phyloP scores from a whole-genome alignment of 2,113 vertebrate species.

The Erpornis zantholeuca region DNA sequence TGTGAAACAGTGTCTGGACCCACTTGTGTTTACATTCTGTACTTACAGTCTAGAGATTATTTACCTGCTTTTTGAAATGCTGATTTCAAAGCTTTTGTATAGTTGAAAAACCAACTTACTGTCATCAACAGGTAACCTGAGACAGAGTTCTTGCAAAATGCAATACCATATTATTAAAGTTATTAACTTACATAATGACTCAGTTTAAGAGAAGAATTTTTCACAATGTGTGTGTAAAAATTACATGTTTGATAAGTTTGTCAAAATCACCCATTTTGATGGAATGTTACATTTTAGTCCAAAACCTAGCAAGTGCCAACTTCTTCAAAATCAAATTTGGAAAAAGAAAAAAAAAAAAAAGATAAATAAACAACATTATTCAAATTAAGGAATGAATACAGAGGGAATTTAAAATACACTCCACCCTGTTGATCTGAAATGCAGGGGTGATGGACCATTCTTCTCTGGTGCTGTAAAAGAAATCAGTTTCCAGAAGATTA shows the following conservation, averaged over 20 bases:
- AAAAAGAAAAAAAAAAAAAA: neutral
- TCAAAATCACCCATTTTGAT: neutral
- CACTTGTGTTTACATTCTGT: neutral
- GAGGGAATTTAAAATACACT: neutral
- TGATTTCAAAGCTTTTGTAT: neutral
- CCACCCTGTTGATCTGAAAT: neutral
- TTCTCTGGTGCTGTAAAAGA: neutral
- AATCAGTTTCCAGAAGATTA: neutral
- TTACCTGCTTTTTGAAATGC: neutral
- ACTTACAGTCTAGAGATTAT: neutral
- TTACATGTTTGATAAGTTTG: neutral
- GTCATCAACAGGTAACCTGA: neutral
- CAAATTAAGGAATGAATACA: neutral
- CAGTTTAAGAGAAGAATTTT: neutral
- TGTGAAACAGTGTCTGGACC: neutral
- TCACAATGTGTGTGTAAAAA: neutral
- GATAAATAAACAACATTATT: neutral
- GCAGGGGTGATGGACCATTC: neutral
- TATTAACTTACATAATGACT: neutral
- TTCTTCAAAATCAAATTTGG: neutral
- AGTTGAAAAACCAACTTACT: neutral
- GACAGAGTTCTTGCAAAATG: neutral
- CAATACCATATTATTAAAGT: neutral
- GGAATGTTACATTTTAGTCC: neutral
- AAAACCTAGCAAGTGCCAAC: neutral